Base-by-base conservation (phyloP, 1,140 invertebrate species). In the Neodiprion lecontei region DNA sequence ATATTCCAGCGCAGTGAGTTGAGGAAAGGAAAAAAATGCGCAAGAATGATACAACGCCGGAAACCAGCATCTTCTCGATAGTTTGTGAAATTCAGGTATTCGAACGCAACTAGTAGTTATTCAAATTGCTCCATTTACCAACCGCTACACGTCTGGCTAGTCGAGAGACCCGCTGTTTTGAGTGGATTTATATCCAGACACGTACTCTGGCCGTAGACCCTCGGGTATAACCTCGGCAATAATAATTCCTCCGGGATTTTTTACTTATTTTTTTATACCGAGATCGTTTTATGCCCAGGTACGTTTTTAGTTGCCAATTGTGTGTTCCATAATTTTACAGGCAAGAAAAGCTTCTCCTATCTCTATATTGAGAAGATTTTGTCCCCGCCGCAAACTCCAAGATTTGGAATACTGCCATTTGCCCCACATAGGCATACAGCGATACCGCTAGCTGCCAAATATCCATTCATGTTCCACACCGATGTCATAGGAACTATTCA, bases 371-470 rank as follows among this genome's bases (percentile, higher is more conserved):
- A 61, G n/a, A 9, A 61, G 53, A 7, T 61, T 61, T 85, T 85
- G 84, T 85, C 79, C 79, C 75, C n/a, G 4, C 53, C 11, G n/a
- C 53, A 12, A 61, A 61, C 8, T 14, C 75, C 75, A 77, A 84
- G 80, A 86, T 86, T 86, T 86, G 85, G 85, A 86, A 84, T 82
- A 79, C 82, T 85, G 84, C 84, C 84, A 86, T 79, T 86, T 84
- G 81, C 82, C 84, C 83, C 84, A 84, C 83, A 86, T 85, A 86
- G 81, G 83, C 81, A 81, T 82, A 85, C 79, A 79, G 82, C 83
- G 81, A 28, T 76, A 80, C 73, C 79, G 84, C 53, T 14, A 4
- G n/a, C 4, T 61, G 53, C 53, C 53, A 61, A 61, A 61, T 14
- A 61, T 40, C 28, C 28, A 4, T 40, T 40, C 28, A 40, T 40